phyloP scores from a whole-genome alignment of 2,113 vertebrate species.

The Serilophus lunatus region DNA sequence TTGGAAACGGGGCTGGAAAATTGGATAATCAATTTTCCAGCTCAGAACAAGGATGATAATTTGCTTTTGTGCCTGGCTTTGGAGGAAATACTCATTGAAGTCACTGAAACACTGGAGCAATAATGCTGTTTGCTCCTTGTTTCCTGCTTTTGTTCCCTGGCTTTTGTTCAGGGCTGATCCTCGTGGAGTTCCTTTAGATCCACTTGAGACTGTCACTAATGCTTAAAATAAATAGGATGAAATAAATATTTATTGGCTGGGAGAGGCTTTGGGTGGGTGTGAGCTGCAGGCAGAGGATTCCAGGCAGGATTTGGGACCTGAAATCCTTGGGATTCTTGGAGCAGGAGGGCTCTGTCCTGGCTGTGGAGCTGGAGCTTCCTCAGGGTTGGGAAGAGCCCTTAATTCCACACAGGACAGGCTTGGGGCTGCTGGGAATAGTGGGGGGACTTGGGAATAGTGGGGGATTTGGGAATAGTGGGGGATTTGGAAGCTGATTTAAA shows the following conservation, averaged over 20 bases:
- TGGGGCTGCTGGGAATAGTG: too few relatives aligned
- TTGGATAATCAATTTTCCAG: neutral
- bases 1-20: neutral
- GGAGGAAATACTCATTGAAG: neutral
- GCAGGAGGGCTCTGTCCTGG: neutral
- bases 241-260: neutral
- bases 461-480: too few relatives aligned
- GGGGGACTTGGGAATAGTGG: too few relatives aligned
- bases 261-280: neutral
- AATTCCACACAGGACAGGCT: neutral
- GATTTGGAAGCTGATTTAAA: neutral
- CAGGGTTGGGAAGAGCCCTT: neutral
- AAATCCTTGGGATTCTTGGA: neutral
- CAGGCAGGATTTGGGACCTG: fast-evolving
- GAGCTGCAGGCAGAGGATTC: neutral
- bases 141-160: slow-evolving; percentile 13
- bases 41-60: neutral
- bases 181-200: neutral
- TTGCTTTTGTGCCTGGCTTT: neutral
- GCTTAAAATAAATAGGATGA: neutral
- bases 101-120: neutral
- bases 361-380: neutral
- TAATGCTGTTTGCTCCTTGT: neutral
- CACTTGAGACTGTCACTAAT: neutral
- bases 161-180: neutral